phyloP scores from a whole-genome alignment of 2,888 invertebrate species.

The Sesamia inferens region DNA sequence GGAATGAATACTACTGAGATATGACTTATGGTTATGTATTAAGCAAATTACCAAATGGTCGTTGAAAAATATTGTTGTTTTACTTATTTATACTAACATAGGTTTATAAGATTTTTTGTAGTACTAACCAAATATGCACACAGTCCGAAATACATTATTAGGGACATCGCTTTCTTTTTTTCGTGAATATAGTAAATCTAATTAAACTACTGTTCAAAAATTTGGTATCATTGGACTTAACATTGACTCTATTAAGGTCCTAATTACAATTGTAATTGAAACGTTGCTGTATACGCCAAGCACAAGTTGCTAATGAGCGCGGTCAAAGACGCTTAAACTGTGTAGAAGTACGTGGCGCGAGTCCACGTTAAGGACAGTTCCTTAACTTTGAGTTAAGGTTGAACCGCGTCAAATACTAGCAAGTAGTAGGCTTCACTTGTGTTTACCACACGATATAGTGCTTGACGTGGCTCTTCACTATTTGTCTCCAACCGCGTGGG shows the following conservation, averaged over 20 bases:
- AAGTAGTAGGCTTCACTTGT: constrained; percentile 1
- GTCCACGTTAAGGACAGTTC: constrained; percentile 9
- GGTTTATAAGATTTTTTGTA: too few relatives aligned
- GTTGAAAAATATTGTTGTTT: too few relatives aligned
- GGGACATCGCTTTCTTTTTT: constrained; percentile 2
- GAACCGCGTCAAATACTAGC: background rate
- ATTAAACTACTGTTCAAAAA: background rate
- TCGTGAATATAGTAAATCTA: background rate
- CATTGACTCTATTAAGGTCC: constrained; percentile 7
- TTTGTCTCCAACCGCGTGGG: constrained; percentile 10
- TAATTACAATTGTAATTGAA: constrained; percentile 30
- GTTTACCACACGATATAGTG: background rate
- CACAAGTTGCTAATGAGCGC: constrained; percentile 41
- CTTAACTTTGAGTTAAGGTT: too few relatives aligned
- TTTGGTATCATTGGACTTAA: constrained; percentile 7
- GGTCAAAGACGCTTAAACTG: constrained; percentile 55
- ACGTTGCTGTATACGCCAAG: constrained; percentile 31
- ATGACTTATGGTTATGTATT: too few relatives aligned
- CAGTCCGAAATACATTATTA: too few relatives aligned
- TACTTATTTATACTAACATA: too few relatives aligned
- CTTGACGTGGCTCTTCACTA: constrained; percentile 23
- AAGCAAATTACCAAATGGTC: too few relatives aligned
- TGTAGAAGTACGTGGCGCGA: constrained; percentile 32
- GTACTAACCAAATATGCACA: too few relatives aligned
- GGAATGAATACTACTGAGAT: too few relatives aligned